phyloP scores from a whole-genome alignment of 1,140 invertebrate genomes.

The Drosophila nebulosa region DNA sequence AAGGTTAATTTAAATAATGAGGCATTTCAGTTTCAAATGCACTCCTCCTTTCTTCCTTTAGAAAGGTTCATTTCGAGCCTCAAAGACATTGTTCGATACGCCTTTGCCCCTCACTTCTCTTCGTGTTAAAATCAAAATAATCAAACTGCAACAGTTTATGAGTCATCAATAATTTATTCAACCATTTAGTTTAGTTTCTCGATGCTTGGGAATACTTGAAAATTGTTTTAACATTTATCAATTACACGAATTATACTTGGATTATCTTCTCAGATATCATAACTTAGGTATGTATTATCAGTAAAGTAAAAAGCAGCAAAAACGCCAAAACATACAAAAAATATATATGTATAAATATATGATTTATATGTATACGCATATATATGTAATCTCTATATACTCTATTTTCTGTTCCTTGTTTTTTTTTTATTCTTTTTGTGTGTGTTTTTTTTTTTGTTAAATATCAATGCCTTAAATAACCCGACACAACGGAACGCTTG shows the following conservation, averaged over 20 bases:
- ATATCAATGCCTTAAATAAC: slow-evolving; percentile 37
- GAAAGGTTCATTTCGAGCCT: too few species aligned
- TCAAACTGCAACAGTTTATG: slow-evolving; percentile 3
- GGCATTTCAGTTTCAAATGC: too few species aligned
- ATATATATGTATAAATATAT: slow-evolving; percentile 42
- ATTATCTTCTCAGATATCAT: slow-evolving; percentile 12
- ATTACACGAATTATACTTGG: slow-evolving; percentile 40
- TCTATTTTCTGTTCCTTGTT: slow-evolving; percentile 12
- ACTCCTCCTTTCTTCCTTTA: too few species aligned
- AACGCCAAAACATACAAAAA: slow-evolving; percentile 75
- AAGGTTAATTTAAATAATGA: too few species aligned
- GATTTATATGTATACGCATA: too few species aligned
- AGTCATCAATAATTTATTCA: slow-evolving; percentile 74
- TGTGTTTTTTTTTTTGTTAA: slow-evolving; percentile 17
- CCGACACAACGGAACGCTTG: slow-evolving; percentile 5
- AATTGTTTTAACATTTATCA: slow-evolving; percentile 48
- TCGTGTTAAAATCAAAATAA: slow-evolving; percentile 30
- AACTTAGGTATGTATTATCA: slow-evolving; percentile 34
- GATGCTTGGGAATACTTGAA: slow-evolving; percentile 64
- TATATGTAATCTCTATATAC: slow-evolving; percentile 17
- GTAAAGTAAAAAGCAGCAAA: slow-evolving; percentile 69
- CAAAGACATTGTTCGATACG: too few species aligned
- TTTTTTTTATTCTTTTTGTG: slow-evolving; percentile 12
- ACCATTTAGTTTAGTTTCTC: slow-evolving; percentile 63
- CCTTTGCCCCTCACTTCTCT: too few species aligned